Percentiles rank a stretch among this genome's conserved stretches.
Evolutionary conservation across 2,113 vertebrate species (phyloP).

Genomic region (Plotosus lineatus): DNA sequence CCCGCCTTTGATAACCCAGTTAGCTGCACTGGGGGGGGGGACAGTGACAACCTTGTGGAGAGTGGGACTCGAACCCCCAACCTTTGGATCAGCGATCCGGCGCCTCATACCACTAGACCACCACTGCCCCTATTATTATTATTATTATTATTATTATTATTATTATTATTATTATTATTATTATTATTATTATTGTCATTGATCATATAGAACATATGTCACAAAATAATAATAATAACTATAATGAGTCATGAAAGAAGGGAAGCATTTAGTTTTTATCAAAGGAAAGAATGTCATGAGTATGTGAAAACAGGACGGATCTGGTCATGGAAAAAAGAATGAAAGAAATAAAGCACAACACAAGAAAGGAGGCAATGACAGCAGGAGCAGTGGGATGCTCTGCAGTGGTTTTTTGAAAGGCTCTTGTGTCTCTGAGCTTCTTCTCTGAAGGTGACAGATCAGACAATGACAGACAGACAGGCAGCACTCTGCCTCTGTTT

Average conservation of each 20-base stretch:
- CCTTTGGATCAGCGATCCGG: no score
- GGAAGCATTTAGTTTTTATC: background rate
- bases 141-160: no score
- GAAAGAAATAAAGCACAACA: background rate
- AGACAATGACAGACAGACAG: conserved; percentile 29
- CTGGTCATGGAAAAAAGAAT: background rate
- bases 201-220: no score
- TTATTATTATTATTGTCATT: no score
- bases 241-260: background rate
- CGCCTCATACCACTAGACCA: no score
- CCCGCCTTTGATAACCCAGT: no score
- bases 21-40: no score
- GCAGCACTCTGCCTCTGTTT: conserved; percentile 14
- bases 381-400: background rate
- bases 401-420: background rate
- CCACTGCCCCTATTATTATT: no score
- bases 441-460: conserved; percentile 4
- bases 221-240: no score
- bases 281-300: background rate
- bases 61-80: no score
- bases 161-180: no score
- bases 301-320: background rate
- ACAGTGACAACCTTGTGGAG: no score
- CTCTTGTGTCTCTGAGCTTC: conserved; percentile 20
- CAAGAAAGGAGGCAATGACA: background rate